Base-by-base conservation (phyloP, 1,140 invertebrate genomes). In the Neodiprion virginianus region DNA sequence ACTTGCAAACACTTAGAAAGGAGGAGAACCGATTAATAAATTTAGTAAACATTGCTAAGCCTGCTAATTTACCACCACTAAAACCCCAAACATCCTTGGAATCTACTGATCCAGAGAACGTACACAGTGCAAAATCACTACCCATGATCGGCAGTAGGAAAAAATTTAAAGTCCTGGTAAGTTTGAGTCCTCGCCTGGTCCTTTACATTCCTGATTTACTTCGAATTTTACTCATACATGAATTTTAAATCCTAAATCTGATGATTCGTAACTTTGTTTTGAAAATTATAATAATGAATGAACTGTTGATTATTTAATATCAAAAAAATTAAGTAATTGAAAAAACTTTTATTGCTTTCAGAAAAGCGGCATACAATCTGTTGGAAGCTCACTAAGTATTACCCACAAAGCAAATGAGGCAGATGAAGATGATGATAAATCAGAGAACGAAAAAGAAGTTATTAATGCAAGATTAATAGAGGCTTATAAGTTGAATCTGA, bases 11-110 rank as follows among this genome's bases (percentile, higher is more conserved):
- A 74, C 83, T 97, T 1, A 92, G 92, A 80, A 86, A 90, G 49
- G 94, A 98, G 80, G 91, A 95, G 74, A 86, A 86, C 7, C 92
- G 91, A 78, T 82, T 94, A 1, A 87, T 93, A 53, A 93, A 93
- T 74, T 85, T 98, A 17, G 91, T 95, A 1, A 94, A 96, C 77
- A 89, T 98, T 72, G 93, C 95, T 0, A 93, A 93, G 83, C 96
- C 96, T 8, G 90, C 92, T 1, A 87, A 90, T 80, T 84, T 95
- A 21, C 93, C 93, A 10, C 84, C 90, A 28, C 81, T 92, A 47
- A 83, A 80, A 48, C 68, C 83, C 10, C 74, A 81, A 68, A 67
- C 79, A 48, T 69, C 50, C 72, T 48, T 76, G 74, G 68, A 67
- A 72, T 48, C 65, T 11, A 75, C 71, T 8, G 53, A 61, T 61